These are phyloP conservation scores for Rhizoglyphus robini DNA, from an alignment of 1,140 invertebrate genomes.

Conservation along the genomic window DNA sequence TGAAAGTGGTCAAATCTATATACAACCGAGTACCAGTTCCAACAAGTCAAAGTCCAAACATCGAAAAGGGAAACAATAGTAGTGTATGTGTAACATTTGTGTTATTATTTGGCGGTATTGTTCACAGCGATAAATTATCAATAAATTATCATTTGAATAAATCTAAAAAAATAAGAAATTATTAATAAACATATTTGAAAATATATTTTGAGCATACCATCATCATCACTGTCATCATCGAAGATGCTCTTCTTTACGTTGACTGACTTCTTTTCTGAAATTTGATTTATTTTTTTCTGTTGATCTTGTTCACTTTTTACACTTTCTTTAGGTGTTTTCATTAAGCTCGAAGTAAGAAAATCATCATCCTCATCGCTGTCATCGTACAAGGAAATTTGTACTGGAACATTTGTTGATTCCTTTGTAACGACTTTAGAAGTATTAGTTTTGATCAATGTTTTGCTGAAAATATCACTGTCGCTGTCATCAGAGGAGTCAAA, in stretches of 20 bases:
- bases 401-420: neutral
- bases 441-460: neutral
- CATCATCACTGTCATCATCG: slow-evolving; percentile 13
- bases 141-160: slow-evolving; percentile 1
- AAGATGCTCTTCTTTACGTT: slow-evolving; percentile 3
- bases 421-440: too few relatives aligned
- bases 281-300: neutral
- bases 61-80: slow-evolving; percentile 17
- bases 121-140: too few relatives aligned
- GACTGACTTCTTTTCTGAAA: neutral
- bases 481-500: slow-evolving; percentile 13
- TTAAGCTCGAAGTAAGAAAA: neutral
- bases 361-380: slow-evolving; percentile 3
- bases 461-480: slow-evolving; percentile 15
- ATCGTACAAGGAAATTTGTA: neutral
- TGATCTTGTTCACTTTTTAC: neutral
- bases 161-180: slow-evolving; percentile 9
- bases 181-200: neutral
- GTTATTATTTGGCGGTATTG: too few relatives aligned
- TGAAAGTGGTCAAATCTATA: slow-evolving; percentile 49
- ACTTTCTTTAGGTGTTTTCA: neutral
- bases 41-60: neutral
- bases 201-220: neutral
- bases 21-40: slow-evolving; percentile 27
- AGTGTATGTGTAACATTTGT: neutral